Evolutionary conservation across 2,888 invertebrate genomes (phyloP), one percentile per base, ranked within the genome.

Genomic region (Eupithecia exiguata): DNA sequence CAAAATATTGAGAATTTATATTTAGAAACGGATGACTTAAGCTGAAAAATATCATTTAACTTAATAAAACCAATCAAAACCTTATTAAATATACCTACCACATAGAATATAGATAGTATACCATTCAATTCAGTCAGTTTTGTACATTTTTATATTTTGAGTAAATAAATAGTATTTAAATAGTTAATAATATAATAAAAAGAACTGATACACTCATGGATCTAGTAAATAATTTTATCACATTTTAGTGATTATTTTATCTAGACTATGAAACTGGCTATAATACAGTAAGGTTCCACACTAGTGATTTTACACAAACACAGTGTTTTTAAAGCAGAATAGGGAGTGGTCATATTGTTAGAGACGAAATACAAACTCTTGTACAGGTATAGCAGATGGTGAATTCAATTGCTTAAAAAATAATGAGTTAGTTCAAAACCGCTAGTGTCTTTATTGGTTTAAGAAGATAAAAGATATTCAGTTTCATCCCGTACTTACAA

Each of bases 221-320:
- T 63, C 75, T 74, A 80, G 77, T 81, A 81, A 21, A 81, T 79
- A 80, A 81, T 84, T 86, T 81, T 88, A 88, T 89, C 90, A 91
- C 90, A 88, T 80, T 81, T 84, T 82, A 79, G 88, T 89, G 89
- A 90, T 88, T 85, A 88, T 85, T 86, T 83, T 84, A 86, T 78
- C 85, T 87, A 85, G 79, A 83, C 81, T 82, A 86, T 76, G 81
- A 80, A 72, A 73, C 75, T 82, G 80, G 83, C 79, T 86, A 84
- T 85, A 79, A 74, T 87, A 86, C 84, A 84, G 75, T 76, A 58
- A 63, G 25, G 53, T 69, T 76, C 10, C 61, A 71, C 1, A 62
- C 69, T 73, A 78, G 78, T 72, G 73, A 73, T 71, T 71, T 63
- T 72, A 61, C 7, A 14, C 18, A 6, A n/a, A 14, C 38, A 49